These are phyloP conservation scores for Chrysomallon squamiferum DNA, from an alignment of 1,140 invertebrate species.

Conservation along the genomic window DNA sequence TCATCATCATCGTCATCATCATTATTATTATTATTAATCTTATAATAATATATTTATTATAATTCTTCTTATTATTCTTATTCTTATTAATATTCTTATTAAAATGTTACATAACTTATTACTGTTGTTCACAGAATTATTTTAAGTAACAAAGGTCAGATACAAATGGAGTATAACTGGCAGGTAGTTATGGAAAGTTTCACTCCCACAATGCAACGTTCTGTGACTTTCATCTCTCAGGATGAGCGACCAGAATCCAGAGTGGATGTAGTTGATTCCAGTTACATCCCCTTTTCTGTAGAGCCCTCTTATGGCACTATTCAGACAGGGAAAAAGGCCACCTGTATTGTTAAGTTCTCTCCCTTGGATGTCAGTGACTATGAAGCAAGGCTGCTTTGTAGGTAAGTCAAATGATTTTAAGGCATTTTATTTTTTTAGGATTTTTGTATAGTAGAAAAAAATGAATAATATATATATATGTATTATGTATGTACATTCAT, in stretches of 20 bases:
- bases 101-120: no score
- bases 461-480: neutral
- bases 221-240: constrained; percentile 56
- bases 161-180: constrained; percentile 61
- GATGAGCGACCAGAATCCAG: constrained; percentile 48
- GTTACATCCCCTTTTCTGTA: constrained; percentile 58
- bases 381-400: constrained; percentile 61
- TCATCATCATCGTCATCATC: no score
- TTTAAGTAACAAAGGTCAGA: constrained; percentile 54
- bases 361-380: constrained; percentile 63
- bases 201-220: constrained; percentile 42
- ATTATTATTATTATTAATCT: no score
- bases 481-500: neutral
- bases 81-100: no score
- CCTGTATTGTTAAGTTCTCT: constrained; percentile 60
- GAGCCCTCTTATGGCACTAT: constrained; percentile 59
- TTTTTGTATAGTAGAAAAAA: no score
- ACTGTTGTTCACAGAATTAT: constrained; percentile 53
- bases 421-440: neutral
- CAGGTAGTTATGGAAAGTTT: constrained; percentile 61
- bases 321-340: constrained; percentile 46
- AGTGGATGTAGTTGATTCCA: constrained; percentile 44
- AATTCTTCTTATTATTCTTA: no score
- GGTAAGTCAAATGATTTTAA: constrained; percentile 44
- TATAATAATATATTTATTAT: no score